Base-by-base conservation (phyloP, 2,888 invertebrate genomes). In the Drosophila suboccidentalis region DNA sequence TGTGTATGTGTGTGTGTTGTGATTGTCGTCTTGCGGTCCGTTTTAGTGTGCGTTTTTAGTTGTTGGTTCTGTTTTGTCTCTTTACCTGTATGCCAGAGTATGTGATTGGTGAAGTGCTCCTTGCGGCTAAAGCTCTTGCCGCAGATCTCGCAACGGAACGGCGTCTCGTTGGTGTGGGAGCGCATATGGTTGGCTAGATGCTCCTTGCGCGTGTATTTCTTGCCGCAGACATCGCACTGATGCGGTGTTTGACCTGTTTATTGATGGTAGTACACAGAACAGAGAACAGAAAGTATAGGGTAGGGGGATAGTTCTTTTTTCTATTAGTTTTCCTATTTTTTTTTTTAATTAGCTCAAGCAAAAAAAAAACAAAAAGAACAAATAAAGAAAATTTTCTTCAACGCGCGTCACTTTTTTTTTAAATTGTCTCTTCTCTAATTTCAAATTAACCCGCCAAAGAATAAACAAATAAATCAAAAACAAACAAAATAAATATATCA, bases 31-130 rank as follows among this genome's bases (percentile, higher is more conserved):
- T 41, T 61, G 65, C 64, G 19, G 58, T 75, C 59, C 26, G 22
- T 47, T 32, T 10, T 29, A n/a, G 47, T 47, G 36, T 32, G n/a
- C n/a, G n/a, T n/a, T n/a, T n/a, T n/a, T n/a, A n/a, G n/a, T n/a
- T n/a, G n/a, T 69, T 54, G 62, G 57, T 87, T 87, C 71, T 61
- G 66, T 89, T 81, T 82, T 87, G 87, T 89, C 89, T 85, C 87
- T 89, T 86, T 96, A 95, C 95, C 95, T 90, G 97, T 96, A 93
- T 97, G 97, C 97, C 97, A 97, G 95, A 97, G 94, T 92, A 97
- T 96, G 94, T 97, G 97, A 94, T 97, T 97, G 95, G 96, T 96
- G 94, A 96, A 97, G 93, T 97, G 97, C 94, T 97, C 97, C 94
- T 97, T 97, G 92, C 97, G 94, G 71, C 97, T 97, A 93, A 97